Evolutionary conservation across 2,888 invertebrate genomes (phyloP).

Genomic region (Rhopalosiphum nymphaeae): DNA sequence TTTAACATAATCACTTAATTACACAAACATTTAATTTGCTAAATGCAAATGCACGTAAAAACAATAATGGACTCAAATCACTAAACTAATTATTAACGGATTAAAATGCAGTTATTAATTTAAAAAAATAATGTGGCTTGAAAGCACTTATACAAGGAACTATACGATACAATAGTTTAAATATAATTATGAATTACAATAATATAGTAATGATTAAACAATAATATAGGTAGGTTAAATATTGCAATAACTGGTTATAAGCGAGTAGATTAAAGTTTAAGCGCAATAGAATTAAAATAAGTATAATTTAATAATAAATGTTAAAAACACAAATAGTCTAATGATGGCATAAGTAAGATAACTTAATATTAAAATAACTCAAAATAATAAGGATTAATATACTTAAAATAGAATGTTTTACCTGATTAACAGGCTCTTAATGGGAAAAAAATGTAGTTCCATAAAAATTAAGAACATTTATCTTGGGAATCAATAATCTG

Average conservation of each 20-base stretch:
- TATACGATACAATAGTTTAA: constrained; percentile 64
- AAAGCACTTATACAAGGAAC: constrained; percentile 62
- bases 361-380: constrained; percentile 58
- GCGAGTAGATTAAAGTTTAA: constrained; percentile 58
- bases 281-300: constrained; percentile 58
- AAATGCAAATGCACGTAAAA: constrained; percentile 54
- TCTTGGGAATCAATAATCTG: constrained; percentile 6
- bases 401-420: constrained; percentile 13
- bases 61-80: constrained; percentile 64
- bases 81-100: constrained; percentile 61
- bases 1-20: constrained; percentile 60
- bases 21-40: constrained; percentile 60
- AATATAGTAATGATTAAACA: constrained; percentile 54
- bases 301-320: constrained; percentile 52
- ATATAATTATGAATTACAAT: constrained; percentile 60
- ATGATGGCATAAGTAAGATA: constrained; percentile 57
- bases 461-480: constrained; percentile 17
- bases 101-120: constrained; percentile 53
- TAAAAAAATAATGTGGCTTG: constrained; percentile 50
- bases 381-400: constrained; percentile 40
- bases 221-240: constrained; percentile 62
- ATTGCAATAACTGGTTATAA: constrained; percentile 59
- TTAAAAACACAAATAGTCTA: constrained; percentile 58
- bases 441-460: not conserved
- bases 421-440: not conserved